Evolutionary conservation across 2,888 invertebrate genomes (phyloP).

Genomic region (Amblyjoppa fuscipennis): DNA sequence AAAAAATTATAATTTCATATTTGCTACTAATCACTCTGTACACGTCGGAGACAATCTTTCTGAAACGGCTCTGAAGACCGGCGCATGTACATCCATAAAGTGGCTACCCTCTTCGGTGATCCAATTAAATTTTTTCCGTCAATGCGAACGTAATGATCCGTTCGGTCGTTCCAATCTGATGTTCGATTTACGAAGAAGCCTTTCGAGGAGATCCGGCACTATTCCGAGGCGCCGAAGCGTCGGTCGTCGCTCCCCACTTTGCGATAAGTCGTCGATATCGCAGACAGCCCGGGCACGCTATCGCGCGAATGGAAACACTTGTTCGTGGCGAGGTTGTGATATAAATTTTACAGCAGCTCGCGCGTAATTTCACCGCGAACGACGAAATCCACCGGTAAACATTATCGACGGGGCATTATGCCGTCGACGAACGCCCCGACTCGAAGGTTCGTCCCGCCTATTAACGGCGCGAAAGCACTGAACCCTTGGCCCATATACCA

Average conservation of each 20-base stretch:
- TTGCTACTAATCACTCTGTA: neutral
- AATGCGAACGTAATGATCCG: constrained; percentile 3
- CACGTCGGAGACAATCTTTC: no score
- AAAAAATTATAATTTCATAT: neutral
- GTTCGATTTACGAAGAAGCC: constrained; percentile 23
- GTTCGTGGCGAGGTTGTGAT: neutral
- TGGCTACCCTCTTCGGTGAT: neutral
- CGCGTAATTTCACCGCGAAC: constrained; percentile 24
- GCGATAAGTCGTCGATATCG: neutral
- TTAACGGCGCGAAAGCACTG: neutral
- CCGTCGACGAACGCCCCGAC: neutral
- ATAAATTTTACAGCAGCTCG: constrained; percentile 23
- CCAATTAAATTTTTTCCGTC: constrained; percentile 5
- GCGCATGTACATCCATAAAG: neutral
- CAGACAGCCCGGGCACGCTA: neutral
- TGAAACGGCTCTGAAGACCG: neutral
- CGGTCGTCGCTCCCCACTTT: neutral
- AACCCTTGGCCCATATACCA: neutral
- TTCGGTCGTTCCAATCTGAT: constrained; percentile 4
- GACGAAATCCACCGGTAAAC: constrained; percentile 14
- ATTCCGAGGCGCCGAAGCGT: neutral
- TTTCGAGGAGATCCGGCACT: neutral
- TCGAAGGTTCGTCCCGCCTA: neutral
- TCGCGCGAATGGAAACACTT: constrained; percentile 2
- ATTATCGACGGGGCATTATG: neutral